phyloP scores from a whole-genome alignment of 2,797 vertebrate genomes.

The Okamejei kenojei region DNA sequence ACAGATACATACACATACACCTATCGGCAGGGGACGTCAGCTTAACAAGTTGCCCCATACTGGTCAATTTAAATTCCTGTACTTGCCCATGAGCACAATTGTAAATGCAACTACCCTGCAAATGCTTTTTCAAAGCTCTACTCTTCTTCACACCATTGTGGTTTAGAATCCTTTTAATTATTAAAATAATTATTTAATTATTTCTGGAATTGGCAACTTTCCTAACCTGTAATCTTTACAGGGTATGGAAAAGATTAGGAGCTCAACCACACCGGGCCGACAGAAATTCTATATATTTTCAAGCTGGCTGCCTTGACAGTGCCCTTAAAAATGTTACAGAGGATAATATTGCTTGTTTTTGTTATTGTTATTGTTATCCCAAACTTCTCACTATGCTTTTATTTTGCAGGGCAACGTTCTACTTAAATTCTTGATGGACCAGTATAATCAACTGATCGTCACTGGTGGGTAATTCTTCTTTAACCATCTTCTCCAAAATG shows the following conservation, averaged over 20 bases:
- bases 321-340: background rate
- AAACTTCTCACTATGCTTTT: background rate
- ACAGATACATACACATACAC: too few species aligned
- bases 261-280: background rate
- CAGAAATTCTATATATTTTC: background rate
- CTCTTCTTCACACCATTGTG: background rate
- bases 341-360: background rate
- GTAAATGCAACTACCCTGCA: background rate
- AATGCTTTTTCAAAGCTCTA: background rate
- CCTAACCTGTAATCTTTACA: background rate
- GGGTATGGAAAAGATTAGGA: background rate
- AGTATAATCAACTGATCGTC: background rate
- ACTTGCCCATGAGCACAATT: background rate
- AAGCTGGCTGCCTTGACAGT: background rate
- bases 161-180: background rate
- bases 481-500: background rate
- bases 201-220: background rate
- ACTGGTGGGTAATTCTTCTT: background rate
- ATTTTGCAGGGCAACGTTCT: background rate
- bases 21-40: too few species aligned
- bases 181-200: too few species aligned
- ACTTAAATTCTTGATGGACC: background rate
- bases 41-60: too few species aligned
- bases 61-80: too few species aligned
- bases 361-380: background rate